phyloP scores from a whole-genome alignment of 2,888 invertebrate species.

The Lycocerus yunnanus region DNA sequence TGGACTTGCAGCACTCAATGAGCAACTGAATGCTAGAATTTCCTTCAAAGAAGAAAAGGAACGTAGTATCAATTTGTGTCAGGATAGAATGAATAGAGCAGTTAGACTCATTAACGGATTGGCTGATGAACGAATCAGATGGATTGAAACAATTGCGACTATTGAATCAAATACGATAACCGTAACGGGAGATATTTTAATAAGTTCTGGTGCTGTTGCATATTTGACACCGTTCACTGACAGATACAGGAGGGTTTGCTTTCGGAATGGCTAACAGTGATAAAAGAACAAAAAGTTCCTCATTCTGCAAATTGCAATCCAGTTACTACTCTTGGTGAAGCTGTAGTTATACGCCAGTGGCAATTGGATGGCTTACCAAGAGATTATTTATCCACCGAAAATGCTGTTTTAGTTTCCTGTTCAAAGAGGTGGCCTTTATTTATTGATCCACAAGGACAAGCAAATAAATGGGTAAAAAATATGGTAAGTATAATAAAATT shows the following conservation, averaged over 20 bases:
- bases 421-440: slow-evolving; percentile 88
- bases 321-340: slow-evolving; percentile 72
- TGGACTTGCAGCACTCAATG: slow-evolving; percentile 75
- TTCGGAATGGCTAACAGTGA: slow-evolving; percentile 61
- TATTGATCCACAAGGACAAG: slow-evolving; percentile 92
- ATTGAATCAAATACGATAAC: slow-evolving; percentile 62
- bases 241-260: slow-evolving; percentile 64
- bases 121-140: slow-evolving; percentile 63
- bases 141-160: slow-evolving; percentile 71
- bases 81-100: slow-evolving; percentile 78
- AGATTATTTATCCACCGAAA: slow-evolving; percentile 85
- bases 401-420: slow-evolving; percentile 81
- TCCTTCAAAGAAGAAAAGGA: slow-evolving; percentile 73
- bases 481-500: too few species aligned
- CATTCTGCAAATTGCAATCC: slow-evolving; percentile 71
- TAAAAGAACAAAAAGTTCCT: slow-evolving; percentile 62
- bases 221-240: slow-evolving; percentile 81
- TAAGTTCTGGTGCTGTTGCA: slow-evolving; percentile 74
- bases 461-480: slow-evolving; percentile 89
- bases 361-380: slow-evolving; percentile 84
- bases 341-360: slow-evolving; percentile 78
- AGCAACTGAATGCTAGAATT: slow-evolving; percentile 73
- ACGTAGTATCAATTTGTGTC: slow-evolving; percentile 74
- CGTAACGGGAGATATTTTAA: slow-evolving; percentile 72
- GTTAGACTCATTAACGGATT: slow-evolving; percentile 63